Conservation (phyloP, 2,797 vertebrate genomes). For the Pangasius macronema region DNA sequence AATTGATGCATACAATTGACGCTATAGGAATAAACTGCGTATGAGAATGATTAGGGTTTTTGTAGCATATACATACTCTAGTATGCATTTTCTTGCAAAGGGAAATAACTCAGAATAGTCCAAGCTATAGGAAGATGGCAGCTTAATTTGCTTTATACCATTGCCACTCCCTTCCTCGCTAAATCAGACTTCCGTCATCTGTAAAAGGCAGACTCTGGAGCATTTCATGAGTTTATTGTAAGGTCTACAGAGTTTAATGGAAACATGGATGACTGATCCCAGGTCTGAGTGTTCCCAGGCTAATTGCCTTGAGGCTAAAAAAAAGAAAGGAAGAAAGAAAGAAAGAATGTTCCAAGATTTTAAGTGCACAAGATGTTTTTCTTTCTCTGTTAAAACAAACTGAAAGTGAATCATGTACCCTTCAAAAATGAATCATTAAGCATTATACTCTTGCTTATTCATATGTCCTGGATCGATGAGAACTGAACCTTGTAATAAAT, state of each 20-base stretch:
- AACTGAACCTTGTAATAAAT: slow-evolving; percentile 25
- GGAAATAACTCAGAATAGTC: neutral
- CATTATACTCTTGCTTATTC: slow-evolving; percentile 5
- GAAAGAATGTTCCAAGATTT: slow-evolving; percentile 11
- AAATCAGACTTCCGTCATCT: slow-evolving; percentile 22
- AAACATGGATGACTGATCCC: slow-evolving; percentile 26
- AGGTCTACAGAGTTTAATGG: slow-evolving; percentile 22
- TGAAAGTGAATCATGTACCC: slow-evolving; percentile 12
- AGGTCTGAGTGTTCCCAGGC: slow-evolving; percentile 23
- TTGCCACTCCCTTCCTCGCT: neutral
- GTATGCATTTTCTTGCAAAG: neutral
- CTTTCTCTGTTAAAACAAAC: slow-evolving; percentile 22
- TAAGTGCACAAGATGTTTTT: slow-evolving; percentile 9
- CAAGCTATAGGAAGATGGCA: neutral
- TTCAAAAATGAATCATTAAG: slow-evolving; percentile 18
- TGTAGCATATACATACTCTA: neutral
- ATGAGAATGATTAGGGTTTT: slow-evolving; percentile 10
- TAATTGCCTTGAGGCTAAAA: slow-evolving; percentile 1
- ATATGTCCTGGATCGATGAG: slow-evolving; percentile 1
- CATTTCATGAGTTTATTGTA: slow-evolving; percentile 26
- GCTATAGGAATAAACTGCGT: neutral
- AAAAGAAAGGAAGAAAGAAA: neutral
- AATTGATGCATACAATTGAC: neutral
- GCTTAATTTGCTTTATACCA: slow-evolving; percentile 3
- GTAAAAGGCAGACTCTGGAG: neutral